Conservation (phyloP, 2,797 vertebrate species). For the Falco berigora region DNA sequence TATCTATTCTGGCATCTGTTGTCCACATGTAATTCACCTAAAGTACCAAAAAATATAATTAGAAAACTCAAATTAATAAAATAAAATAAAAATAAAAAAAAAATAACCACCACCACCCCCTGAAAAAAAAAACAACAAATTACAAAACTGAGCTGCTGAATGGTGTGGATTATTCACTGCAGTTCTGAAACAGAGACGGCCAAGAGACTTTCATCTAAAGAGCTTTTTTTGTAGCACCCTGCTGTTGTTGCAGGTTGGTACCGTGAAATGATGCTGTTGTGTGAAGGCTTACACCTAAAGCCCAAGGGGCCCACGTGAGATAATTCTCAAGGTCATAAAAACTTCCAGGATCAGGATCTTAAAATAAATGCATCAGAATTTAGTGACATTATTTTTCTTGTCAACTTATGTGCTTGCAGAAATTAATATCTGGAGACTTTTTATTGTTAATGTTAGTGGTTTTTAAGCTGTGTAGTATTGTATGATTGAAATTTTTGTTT, state of each 20-base stretch:
- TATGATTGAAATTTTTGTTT: not conserved
- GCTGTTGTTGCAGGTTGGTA: not conserved
- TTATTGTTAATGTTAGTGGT: not conserved
- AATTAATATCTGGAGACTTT: not conserved
- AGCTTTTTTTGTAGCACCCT: not conserved
- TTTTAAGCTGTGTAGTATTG: not conserved
- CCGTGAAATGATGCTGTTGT: not conserved
- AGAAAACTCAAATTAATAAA: not conserved
- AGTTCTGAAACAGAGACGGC: not conserved
- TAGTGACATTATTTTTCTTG: not conserved
- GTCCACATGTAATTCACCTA: not conserved
- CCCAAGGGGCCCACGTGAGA: not conserved
- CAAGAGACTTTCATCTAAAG: not conserved
- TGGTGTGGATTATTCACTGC: not conserved
- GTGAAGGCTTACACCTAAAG: not conserved
- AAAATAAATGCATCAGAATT: not conserved
- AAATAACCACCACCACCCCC: rapidly evolving
- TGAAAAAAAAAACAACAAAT: not conserved
- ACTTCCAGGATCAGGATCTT: not conserved
- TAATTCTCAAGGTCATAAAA: not conserved
- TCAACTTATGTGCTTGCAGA: not conserved
- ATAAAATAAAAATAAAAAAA: no score
- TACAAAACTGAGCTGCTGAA: not conserved
- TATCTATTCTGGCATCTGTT: not conserved
- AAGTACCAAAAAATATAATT: not conserved